Evolutionary conservation across 2,797 vertebrate genomes (phyloP).

Genomic region (Pseudomugil tenellus): DNA sequence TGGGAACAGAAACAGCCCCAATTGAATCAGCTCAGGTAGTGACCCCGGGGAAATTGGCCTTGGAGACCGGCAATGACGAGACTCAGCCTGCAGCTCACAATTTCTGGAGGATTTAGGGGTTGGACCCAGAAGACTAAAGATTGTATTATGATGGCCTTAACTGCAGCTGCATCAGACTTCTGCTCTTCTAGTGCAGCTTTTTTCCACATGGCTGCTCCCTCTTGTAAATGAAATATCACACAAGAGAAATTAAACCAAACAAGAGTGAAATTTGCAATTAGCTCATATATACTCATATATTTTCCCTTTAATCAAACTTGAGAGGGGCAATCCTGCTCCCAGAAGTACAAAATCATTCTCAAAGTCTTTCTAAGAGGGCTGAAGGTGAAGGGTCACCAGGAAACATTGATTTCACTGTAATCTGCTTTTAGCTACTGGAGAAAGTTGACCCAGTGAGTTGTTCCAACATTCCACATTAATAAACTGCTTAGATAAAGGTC

Average conservation of each 20-base stretch:
- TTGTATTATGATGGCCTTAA: conserved; percentile 35
- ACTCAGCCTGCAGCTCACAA: conserved; percentile 37
- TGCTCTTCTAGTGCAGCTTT: conserved; percentile 10
- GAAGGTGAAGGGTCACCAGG: conserved; percentile 33
- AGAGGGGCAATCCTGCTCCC: conserved; percentile 45
- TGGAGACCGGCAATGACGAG: conserved; percentile 54
- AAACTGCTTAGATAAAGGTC: conserved; percentile 71
- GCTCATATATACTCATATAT: conserved; percentile 14
- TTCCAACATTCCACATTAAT: conserved; percentile 65
- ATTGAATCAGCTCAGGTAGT: conserved; percentile 62
- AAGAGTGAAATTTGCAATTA: conserved; percentile 2
- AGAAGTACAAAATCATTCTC: conserved; percentile 36
- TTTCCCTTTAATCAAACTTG: conserved; percentile 41
- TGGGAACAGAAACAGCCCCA: conserved; percentile 48
- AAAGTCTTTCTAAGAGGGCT: conserved; percentile 22
- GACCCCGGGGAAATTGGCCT: conserved; percentile 49
- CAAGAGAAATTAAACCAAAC: conserved; percentile 8
- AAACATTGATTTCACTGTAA: conserved; percentile 78
- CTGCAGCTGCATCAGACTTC: conserved; percentile 4
- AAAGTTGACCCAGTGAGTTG: conserved; percentile 59
- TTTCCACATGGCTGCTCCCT: neutral
- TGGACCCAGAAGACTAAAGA: conserved; percentile 19
- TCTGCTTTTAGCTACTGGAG: conserved; percentile 74
- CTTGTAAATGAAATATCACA: conserved; percentile 4
- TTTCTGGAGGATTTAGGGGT: conserved; percentile 37